Percentiles rank a stretch among this genome's conserved stretches.
These are phyloP conservation scores for Bambusicola thoracicus DNA, from an alignment of 2,113 vertebrate species.

Conservation along the genomic window DNA sequence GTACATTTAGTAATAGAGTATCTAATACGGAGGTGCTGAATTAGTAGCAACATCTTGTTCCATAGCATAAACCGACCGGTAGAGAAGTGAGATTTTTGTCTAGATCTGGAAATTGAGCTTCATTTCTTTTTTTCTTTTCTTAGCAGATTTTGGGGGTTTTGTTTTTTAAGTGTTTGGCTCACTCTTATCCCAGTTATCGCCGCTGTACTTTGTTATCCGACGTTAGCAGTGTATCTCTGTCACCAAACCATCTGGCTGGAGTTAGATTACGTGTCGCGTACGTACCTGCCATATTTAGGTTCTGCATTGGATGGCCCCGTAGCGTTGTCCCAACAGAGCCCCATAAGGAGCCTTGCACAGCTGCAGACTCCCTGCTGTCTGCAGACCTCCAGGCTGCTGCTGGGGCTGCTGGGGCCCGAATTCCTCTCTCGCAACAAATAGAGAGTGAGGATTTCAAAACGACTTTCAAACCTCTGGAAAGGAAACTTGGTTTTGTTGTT, in stretches of 20 bases:
- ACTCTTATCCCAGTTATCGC: constrained; percentile 63
- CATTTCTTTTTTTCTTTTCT: constrained; percentile 27
- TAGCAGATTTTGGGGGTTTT: constrained; percentile 47
- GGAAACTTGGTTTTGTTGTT: not conserved
- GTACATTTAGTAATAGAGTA: constrained; percentile 75
- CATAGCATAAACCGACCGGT: constrained; percentile 56
- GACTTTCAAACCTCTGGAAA: not conserved
- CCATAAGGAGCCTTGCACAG: no score
- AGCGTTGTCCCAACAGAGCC: not conserved
- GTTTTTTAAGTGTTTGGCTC: constrained; percentile 39
- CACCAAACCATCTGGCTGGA: constrained; percentile 41
- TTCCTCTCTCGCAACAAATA: not conserved
- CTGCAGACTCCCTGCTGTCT: no score
- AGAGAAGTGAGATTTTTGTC: constrained; percentile 65
- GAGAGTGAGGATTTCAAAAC: not conserved
- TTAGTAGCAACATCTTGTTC: constrained; percentile 65
- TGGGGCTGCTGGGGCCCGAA: accelerated
- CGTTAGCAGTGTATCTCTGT: constrained; percentile 25
- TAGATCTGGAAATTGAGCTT: constrained; percentile 69
- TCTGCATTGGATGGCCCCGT: not conserved
- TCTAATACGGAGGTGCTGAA: constrained; percentile 72
- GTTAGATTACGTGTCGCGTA: constrained; percentile 25
- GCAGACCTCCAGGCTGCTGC: not conserved
- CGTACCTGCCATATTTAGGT: not conserved
- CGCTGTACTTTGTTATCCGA: constrained; percentile 52